A percentile compares a stretch with the other conserved stretches of the same genome.
Evolutionary conservation across 2,113 vertebrate genomes (phyloP).

Genomic region (Esox niger): DNA sequence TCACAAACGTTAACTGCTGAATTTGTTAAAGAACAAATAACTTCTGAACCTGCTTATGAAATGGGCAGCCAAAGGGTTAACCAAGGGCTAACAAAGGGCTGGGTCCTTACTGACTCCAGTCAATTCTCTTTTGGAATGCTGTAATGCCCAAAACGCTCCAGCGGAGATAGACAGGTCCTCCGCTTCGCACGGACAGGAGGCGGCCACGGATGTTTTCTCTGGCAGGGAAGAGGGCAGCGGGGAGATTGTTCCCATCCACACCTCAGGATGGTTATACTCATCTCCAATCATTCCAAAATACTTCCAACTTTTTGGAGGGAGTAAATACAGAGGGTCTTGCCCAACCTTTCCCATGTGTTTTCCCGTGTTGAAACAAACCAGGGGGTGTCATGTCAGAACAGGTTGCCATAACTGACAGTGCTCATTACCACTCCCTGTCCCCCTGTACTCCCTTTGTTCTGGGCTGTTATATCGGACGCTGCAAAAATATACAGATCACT

Average conservation of each 20-base stretch:
- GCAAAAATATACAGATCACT: constrained; percentile 59
- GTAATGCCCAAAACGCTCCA: too few relatives aligned
- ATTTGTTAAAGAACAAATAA: too few relatives aligned
- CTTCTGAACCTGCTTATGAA: too few relatives aligned
- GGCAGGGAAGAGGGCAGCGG: neutral
- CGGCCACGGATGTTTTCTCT: neutral
- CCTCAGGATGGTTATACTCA: constrained; percentile 53
- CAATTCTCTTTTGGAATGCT: too few relatives aligned
- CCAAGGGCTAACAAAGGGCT: too few relatives aligned
- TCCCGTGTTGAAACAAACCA: constrained; percentile 30
- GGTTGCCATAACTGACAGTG: constrained; percentile 48
- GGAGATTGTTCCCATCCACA: neutral
- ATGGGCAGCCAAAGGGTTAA: too few relatives aligned
- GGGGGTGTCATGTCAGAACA: constrained; percentile 42
- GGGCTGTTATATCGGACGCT: constrained; percentile 51
- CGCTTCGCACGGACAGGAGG: neutral
- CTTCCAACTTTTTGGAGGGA: constrained; percentile 43
- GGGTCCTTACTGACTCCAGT: too few relatives aligned
- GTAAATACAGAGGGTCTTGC: constrained; percentile 48
- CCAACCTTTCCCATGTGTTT: constrained; percentile 27
- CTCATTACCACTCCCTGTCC: constrained; percentile 59
- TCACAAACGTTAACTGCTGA: too few relatives aligned
- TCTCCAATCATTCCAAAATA: constrained; percentile 61
- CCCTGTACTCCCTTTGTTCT: constrained; percentile 42
- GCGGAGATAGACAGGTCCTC: too few relatives aligned